Evolutionary conservation across 2,113 vertebrate genomes (phyloP).

Genomic region (Abramis brama): DNA sequence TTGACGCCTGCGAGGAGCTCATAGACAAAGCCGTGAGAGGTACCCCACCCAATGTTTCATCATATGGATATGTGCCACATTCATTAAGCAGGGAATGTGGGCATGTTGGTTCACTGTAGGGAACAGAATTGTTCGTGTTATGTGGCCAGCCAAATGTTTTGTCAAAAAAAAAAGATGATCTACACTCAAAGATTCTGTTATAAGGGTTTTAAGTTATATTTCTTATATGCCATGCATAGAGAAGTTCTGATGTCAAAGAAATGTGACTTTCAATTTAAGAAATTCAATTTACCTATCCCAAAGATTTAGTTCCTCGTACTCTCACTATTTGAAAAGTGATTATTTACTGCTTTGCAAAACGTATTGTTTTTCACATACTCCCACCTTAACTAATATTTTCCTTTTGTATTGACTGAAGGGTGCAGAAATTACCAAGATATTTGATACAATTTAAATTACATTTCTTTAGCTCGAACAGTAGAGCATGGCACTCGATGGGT

Average conservation of each 20-base stretch:
- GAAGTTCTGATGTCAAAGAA: neutral
- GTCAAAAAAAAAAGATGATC: neutral
- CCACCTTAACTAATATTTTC: neutral
- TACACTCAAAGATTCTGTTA: neutral
- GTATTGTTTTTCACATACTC: neutral
- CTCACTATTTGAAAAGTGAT: neutral
- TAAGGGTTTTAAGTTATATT: neutral
- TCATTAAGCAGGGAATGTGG: slow-evolving; percentile 34
- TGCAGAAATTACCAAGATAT: neutral
- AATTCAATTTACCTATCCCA: no score
- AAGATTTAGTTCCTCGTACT: neutral
- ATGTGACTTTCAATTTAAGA: no score
- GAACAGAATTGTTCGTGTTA: neutral
- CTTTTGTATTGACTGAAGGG: neutral
- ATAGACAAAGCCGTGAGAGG: slow-evolving; percentile 98
- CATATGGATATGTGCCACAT: neutral
- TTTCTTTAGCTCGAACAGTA: no score
- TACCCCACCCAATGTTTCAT: slow-evolving; percentile 63
- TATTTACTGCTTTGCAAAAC: neutral
- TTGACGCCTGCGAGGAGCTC: slow-evolving; percentile 94
- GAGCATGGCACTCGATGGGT: no score
- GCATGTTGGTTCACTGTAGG: neutral
- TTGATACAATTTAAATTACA: neutral
- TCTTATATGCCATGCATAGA: neutral
- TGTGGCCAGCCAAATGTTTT: neutral